Percentiles rank a stretch among this genome's conserved stretches.
These are phyloP conservation scores for Sthenelais limicola DNA, from an alignment of 2,888 invertebrate genomes.

Conservation along the genomic window DNA sequence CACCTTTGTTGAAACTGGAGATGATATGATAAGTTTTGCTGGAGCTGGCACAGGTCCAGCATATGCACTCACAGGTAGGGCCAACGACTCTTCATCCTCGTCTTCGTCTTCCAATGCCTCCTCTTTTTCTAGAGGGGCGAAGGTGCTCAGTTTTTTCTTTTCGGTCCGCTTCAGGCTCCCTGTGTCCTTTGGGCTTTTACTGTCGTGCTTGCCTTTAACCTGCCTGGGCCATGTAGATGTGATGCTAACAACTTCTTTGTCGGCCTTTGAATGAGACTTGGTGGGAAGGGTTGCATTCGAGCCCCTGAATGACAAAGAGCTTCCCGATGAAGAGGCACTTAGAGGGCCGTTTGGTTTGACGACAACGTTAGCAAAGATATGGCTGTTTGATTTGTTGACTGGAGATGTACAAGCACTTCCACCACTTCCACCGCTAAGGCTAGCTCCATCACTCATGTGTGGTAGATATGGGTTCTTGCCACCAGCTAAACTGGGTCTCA, in stretches of 20 bases:
- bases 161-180: background rate
- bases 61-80: slow-evolving; percentile 20
- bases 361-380: slow-evolving; percentile 36
- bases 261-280: background rate
- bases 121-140: slow-evolving; percentile 1
- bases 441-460: slow-evolving; percentile 1
- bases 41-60: slow-evolving; percentile 43
- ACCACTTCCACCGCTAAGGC: slow-evolving; percentile 24
- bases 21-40: slow-evolving; percentile 52
- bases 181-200: background rate
- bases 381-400: slow-evolving; percentile 1
- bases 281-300: slow-evolving; percentile 1
- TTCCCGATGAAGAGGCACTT: slow-evolving; percentile 20
- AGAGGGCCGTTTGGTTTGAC: slow-evolving; percentile 11
- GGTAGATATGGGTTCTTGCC: slow-evolving; percentile 1
- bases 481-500: slow-evolving; percentile 4
- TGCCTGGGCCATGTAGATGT: slow-evolving; percentile 35
- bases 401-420: slow-evolving; percentile 18
- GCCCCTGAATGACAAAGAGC: slow-evolving; percentile 11
- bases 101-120: background rate
- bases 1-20: slow-evolving; percentile 47
- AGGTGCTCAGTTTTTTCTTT: slow-evolving; percentile 4
- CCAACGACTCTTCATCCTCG: slow-evolving; percentile 15
- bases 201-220: background rate
- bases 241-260: slow-evolving; percentile 22